Evolutionary conservation across 2,888 invertebrate genomes (phyloP), one percentile per base, ranked within the genome.

Genomic region (Neocrepidodera transversa): DNA sequence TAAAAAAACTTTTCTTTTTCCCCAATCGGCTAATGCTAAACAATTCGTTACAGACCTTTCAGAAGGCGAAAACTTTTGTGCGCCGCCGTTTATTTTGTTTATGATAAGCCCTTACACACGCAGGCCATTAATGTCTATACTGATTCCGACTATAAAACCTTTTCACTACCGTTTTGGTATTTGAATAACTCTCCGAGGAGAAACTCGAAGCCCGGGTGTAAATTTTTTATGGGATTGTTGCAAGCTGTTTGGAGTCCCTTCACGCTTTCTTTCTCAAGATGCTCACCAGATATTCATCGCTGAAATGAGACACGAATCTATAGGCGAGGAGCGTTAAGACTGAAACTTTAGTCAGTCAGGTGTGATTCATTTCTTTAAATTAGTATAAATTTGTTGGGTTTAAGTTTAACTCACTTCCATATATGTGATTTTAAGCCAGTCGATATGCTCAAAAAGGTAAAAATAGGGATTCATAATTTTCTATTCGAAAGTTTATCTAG

Each of bases 141-240:
- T 52, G 52, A 52, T 52, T 52, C 40, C 17, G 26, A 18, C 42
- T 32, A 32, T 17, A 52, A 52, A 52, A 52, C 52, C 52, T 26
- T 42, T 35, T 23, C 26, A 32, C 17, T 32, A 14, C 30, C 52
- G 52, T 52, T 52, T 52, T 52, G 52, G 42, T 18, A 30, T 42
- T 52, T 18, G 16, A 42, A 52, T 32, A 42, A 42, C 28, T 42
- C 42, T 52, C 52, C 42, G 30, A 52, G 42, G 52, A 28, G 51
- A 51, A 28, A 42, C 18, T 52, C 23, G 16, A 14, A n/a, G 26
- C 28, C 42, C 16, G 42, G 13, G 30, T 49, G 20, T 52, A 42
- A 28, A 52, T 42, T 42, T 52, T 52, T 52, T 40, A 52, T 30
- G 38, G 50, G 50, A 38, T 50, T 36, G 50, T 50, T 50, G 50